A percentile compares a stretch with the other conserved stretches of the same genome.
phyloP scores from a whole-genome alignment of 37 sponge, comb jelly and placozoan genomes.

The Cladorhizidae sp. region DNA sequence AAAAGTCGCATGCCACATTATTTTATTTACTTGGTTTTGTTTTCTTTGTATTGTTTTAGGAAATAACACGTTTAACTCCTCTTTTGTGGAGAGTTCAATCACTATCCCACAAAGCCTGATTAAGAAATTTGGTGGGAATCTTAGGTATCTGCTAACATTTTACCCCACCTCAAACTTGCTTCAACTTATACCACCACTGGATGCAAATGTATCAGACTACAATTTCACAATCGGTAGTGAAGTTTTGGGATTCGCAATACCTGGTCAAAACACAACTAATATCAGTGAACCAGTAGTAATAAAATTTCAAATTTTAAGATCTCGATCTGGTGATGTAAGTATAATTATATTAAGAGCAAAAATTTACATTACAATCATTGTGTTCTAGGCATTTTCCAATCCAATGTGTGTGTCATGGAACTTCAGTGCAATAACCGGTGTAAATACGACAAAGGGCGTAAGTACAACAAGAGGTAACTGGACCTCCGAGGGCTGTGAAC shows the following conservation, averaged over 20 bases:
- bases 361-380: not conserved
- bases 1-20: not conserved
- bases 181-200: not conserved
- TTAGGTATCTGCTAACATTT: not conserved
- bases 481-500: conserved; percentile 40
- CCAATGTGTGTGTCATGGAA: conserved; percentile 57
- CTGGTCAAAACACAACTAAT: not conserved
- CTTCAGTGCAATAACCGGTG: conserved; percentile 17
- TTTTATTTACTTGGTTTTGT: no score
- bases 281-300: conserved; percentile 12
- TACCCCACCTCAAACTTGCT: conserved; percentile 7
- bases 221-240: not conserved
- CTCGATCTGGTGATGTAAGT: not conserved
- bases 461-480: conserved; percentile 51
- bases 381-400: conserved; percentile 23
- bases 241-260: conserved; percentile 13
- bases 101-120: not conserved
- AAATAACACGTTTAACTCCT: not conserved
- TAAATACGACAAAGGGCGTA: no score
- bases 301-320: conserved; percentile 12
- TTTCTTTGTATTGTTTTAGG: not conserved
- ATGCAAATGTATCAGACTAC: not conserved
- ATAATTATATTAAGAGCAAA: not conserved
- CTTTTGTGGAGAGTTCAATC: not conserved
- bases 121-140: not conserved